A percentile compares a stretch with the other conserved stretches of the same genome.
phyloP scores from a whole-genome alignment of 2,888 invertebrate species.

The Limnephilus lunatus region DNA sequence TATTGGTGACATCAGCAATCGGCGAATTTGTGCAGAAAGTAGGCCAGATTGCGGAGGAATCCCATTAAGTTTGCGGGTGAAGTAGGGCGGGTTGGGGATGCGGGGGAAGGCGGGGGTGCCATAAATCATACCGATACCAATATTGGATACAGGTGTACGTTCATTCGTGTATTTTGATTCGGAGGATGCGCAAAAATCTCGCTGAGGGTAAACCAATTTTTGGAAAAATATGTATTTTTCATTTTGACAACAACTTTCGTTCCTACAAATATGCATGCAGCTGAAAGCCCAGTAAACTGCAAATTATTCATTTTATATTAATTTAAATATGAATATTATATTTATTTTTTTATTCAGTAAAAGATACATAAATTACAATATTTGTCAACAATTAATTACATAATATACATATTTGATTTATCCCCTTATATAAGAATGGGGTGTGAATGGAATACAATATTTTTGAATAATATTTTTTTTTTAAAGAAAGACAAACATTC shows the following conservation, averaged over 20 bases:
- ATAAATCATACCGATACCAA: slow-evolving; percentile 63
- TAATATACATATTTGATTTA: too few relatives aligned
- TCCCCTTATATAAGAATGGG: too few relatives aligned
- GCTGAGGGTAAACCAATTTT: neutral
- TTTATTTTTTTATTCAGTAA: too few relatives aligned
- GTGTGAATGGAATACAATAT: too few relatives aligned
- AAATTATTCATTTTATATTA: too few relatives aligned
- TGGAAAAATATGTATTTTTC: neutral
- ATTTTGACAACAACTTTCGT: neutral
- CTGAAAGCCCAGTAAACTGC: too few relatives aligned
- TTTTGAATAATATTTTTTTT: too few relatives aligned
- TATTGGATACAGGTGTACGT: slow-evolving; percentile 60
- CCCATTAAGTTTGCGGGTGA: slow-evolving; percentile 48
- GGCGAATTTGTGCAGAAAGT: slow-evolving; percentile 44
- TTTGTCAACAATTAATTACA: too few relatives aligned
- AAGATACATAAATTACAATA: too few relatives aligned
- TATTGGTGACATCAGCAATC: slow-evolving; percentile 37
- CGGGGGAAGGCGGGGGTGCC: slow-evolving; percentile 24
- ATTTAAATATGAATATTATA: too few relatives aligned
- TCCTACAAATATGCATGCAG: too few relatives aligned
- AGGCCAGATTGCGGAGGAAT: slow-evolving; percentile 52
- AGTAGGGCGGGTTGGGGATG: slow-evolving; percentile 12
- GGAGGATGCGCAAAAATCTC: slow-evolving; percentile 29
- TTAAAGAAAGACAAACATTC: too few relatives aligned
- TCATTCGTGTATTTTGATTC: slow-evolving; percentile 46